A percentile compares a stretch with the other conserved stretches of the same genome.
These are phyloP conservation scores for Aporophyla nigra DNA, from an alignment of 2,888 invertebrate species.

Conservation along the genomic window DNA sequence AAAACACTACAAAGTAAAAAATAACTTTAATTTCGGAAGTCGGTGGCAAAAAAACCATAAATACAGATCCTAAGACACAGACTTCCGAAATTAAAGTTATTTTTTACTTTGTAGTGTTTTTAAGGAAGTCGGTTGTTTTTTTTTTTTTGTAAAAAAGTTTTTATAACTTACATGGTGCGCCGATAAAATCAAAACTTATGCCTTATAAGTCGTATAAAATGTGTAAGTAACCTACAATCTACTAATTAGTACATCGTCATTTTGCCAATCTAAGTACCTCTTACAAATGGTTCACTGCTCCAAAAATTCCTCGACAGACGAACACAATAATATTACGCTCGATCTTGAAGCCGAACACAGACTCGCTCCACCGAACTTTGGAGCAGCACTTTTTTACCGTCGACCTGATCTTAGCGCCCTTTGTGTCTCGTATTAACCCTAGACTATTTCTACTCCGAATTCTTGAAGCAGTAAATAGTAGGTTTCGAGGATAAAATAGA, in stretches of 20 bases:
- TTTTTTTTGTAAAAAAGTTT: too few relatives aligned
- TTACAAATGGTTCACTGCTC: neutral
- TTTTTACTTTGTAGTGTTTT: too few relatives aligned
- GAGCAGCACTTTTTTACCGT: constrained; percentile 18
- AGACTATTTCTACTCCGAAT: constrained; percentile 15
- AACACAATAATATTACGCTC: constrained; percentile 11
- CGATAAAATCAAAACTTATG: neutral
- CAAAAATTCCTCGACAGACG: neutral
- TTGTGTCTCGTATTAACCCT: constrained; percentile 23
- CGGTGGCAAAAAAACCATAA: too few relatives aligned
- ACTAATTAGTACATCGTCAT: neutral
- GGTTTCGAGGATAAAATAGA: constrained; percentile 46
- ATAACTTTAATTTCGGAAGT: too few relatives aligned
- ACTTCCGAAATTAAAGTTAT: too few relatives aligned
- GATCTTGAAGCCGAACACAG: constrained; percentile 1
- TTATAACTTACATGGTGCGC: neutral
- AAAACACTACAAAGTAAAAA: too few relatives aligned
- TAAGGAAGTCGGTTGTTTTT: too few relatives aligned
- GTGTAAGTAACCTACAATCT: too few relatives aligned
- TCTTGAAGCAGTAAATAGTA: constrained; percentile 38
- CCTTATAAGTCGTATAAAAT: neutral
- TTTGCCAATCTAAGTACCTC: neutral
- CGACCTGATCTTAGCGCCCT: constrained; percentile 8
- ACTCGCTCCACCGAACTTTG: neutral
- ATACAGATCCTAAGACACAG: too few relatives aligned